These are phyloP conservation scores for Poecilia gillii DNA, from an alignment of 2,797 vertebrate genomes.

Conservation along the genomic window DNA sequence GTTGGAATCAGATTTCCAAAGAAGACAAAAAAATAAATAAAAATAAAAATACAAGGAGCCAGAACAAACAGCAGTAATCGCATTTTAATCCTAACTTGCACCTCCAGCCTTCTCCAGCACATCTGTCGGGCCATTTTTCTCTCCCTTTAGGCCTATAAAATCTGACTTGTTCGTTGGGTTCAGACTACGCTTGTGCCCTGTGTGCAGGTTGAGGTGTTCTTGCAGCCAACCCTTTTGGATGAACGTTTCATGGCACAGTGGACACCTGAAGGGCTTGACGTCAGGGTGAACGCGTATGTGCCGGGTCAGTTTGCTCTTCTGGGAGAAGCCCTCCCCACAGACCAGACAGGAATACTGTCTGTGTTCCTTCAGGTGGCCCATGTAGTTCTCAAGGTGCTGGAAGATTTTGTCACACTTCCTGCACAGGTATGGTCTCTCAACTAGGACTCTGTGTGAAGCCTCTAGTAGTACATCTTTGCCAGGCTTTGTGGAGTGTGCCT, in stretches of 20 bases:
- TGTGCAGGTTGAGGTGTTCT: slow-evolving; percentile 77
- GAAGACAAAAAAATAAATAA: no score
- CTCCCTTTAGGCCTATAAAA: slow-evolving; percentile 70
- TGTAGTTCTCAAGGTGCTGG: slow-evolving; percentile 72
- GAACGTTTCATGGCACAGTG: slow-evolving; percentile 75
- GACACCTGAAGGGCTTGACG: slow-evolving; percentile 76
- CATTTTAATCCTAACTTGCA: background rate
- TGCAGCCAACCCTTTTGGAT: slow-evolving; percentile 72
- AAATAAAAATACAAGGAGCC: background rate
- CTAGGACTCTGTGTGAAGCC: background rate
- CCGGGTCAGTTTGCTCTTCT: slow-evolving; percentile 69
- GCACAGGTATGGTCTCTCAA: slow-evolving; percentile 75
- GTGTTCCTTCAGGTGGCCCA: slow-evolving; percentile 77
- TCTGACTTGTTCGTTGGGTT: slow-evolving; percentile 51
- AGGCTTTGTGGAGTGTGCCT: slow-evolving; percentile 11
- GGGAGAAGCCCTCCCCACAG: slow-evolving; percentile 74
- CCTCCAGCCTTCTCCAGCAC: slow-evolving; percentile 48
- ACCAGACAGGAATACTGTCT: slow-evolving; percentile 72
- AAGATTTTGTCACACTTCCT: slow-evolving; percentile 73
- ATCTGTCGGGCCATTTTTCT: slow-evolving; percentile 62
- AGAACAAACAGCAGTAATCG: background rate
- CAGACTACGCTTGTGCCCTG: slow-evolving; percentile 59
- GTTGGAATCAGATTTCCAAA: background rate
- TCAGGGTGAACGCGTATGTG: slow-evolving; percentile 69
- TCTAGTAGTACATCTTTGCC: slow-evolving; percentile 7